A percentile compares a stretch with the other conserved stretches of the same genome.
Evolutionary conservation across 2,113 vertebrate species (phyloP).

Genomic region (Paracanthobrama guichenoti): DNA sequence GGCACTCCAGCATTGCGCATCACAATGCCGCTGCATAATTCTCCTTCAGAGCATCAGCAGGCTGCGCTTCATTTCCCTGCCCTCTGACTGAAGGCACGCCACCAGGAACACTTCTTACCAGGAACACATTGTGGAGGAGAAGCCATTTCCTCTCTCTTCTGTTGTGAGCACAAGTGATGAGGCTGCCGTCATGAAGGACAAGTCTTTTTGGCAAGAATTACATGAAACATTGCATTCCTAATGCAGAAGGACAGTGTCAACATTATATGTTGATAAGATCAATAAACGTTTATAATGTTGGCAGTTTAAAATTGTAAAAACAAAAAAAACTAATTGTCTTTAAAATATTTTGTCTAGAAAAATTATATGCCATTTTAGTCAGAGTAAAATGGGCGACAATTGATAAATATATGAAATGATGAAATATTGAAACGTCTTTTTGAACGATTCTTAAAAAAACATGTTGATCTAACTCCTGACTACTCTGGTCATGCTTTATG

Average conservation of each 20-base stretch:
- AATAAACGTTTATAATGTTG: background rate
- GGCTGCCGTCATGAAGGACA: background rate
- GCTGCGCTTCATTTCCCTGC: conserved; percentile 27
- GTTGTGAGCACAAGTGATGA: background rate
- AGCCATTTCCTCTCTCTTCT: conserved; percentile 14
- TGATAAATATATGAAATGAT: too few species aligned
- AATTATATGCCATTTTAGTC: too few species aligned
- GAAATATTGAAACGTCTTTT: background rate
- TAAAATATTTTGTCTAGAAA: too few species aligned
- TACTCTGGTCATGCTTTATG: background rate
- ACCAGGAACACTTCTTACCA: conserved; percentile 36
- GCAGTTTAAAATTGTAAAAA: too few species aligned
- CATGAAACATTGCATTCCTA: background rate
- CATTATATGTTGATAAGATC: too few species aligned
- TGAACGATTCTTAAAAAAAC: background rate
- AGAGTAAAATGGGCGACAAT: too few species aligned
- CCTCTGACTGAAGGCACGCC: conserved; percentile 45
- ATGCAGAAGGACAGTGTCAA: background rate
- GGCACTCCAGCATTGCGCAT: conserved; percentile 47
- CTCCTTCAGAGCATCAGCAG: conserved; percentile 48
- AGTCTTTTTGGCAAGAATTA: background rate
- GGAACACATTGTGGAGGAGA: conserved; percentile 3
- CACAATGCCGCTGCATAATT: conserved; percentile 52
- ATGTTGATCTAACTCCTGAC: background rate
- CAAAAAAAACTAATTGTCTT: too few species aligned